Evolutionary conservation across 2,888 invertebrate genomes (phyloP).

Genomic region (Drosophila atripex): DNA sequence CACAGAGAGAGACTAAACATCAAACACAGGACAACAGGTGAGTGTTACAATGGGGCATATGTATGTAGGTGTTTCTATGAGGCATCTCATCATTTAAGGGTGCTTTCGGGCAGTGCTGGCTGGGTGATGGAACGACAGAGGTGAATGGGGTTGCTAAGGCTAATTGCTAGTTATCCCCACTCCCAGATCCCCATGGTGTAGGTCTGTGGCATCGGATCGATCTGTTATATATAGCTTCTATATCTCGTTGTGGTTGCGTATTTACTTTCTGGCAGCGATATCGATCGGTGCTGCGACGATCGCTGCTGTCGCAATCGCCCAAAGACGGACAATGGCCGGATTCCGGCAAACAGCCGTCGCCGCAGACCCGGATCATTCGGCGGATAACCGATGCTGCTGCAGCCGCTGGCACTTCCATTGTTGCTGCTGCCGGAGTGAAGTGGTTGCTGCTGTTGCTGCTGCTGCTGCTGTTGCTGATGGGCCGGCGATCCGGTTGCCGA

Average conservation of each 20-base stretch:
- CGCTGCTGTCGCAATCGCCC: constrained; percentile 87
- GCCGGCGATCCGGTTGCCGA: constrained; percentile 49
- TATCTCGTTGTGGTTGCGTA: constrained; percentile 60
- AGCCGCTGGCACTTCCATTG: constrained; percentile 31
- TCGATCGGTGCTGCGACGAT: constrained; percentile 91
- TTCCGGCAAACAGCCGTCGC: constrained; percentile 91
- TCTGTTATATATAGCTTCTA: constrained; percentile 1
- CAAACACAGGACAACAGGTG: not conserved
- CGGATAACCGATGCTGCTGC: constrained; percentile 51
- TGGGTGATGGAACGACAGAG: constrained; percentile 48
- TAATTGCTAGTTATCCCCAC: not conserved
- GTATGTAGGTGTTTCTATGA: not conserved
- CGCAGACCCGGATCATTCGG: constrained; percentile 87
- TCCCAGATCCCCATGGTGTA: not conserved
- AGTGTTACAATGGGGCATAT: not conserved
- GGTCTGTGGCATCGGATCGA: not conserved
- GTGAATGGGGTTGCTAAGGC: not conserved
- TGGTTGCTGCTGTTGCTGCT: constrained; percentile 44
- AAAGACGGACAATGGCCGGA: constrained; percentile 90
- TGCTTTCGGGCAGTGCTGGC: not conserved
- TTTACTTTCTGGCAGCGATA: constrained; percentile 94
- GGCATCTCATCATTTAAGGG: not conserved
- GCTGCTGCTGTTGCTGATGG: constrained; percentile 41
- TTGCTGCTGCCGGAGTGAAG: constrained; percentile 31
- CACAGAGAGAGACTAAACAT: constrained; percentile 8